Evolutionary conservation across 2,113 vertebrate genomes (phyloP).

Genomic region (Tautogolabrus adspersus): DNA sequence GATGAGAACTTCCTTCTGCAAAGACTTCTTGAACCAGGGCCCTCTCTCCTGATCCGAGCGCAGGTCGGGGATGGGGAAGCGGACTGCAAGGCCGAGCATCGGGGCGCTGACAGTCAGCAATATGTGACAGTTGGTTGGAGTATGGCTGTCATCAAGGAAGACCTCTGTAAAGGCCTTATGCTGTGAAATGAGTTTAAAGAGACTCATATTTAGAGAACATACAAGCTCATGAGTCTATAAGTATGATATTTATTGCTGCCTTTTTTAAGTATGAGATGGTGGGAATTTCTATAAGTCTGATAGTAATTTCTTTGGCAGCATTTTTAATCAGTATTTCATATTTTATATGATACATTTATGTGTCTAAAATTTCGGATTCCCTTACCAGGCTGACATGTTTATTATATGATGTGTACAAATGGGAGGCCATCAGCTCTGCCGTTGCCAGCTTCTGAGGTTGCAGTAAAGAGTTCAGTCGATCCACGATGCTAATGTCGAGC

Average conservation of each 20-base stretch:
- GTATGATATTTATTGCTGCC: too few relatives aligned
- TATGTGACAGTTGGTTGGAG: slow-evolving; percentile 89
- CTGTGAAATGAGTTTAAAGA: slow-evolving; percentile 73
- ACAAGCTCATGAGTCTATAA: neutral
- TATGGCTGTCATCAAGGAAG: slow-evolving; percentile 93
- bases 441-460: slow-evolving; percentile 94
- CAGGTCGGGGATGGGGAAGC: slow-evolving; percentile 97
- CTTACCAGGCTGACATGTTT: slow-evolving; percentile 96
- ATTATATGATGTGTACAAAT: slow-evolving; percentile 97
- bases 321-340: too few relatives aligned
- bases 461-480: slow-evolving; percentile 95
- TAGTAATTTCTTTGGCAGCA: too few relatives aligned
- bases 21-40: slow-evolving; percentile 97
- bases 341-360: too few relatives aligned
- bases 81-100: slow-evolving; percentile 88
- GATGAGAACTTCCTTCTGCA: slow-evolving; percentile 94
- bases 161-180: slow-evolving; percentile 99
- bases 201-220: neutral
- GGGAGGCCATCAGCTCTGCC: slow-evolving; percentile 95
- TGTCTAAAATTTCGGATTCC: neutral
- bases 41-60: slow-evolving; percentile 97
- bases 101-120: slow-evolving; percentile 89
- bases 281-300: neutral
- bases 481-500: slow-evolving; percentile 97
- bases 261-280: neutral